Conservation (phyloP, 92 coral and sea anemone genomes). For the Diadumene lineata region DNA sequence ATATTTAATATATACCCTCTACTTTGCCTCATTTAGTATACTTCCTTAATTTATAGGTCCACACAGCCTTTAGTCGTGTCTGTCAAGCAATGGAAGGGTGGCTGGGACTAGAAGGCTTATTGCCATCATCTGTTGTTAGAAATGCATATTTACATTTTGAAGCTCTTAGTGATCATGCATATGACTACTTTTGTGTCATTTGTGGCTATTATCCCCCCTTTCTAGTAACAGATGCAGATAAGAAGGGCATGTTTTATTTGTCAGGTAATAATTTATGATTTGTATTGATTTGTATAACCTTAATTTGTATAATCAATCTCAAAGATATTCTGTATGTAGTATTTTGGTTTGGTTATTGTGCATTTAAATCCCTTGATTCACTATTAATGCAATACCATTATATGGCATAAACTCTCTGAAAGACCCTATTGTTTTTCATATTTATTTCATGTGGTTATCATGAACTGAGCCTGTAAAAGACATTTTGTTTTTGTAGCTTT, state of each 20-base stretch:
- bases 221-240: conserved; percentile 30
- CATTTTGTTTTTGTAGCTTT: too few species aligned
- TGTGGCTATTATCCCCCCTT: conserved; percentile 32
- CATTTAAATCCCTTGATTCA: too few species aligned
- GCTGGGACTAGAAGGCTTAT: conserved; percentile 7
- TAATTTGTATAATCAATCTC: too few species aligned
- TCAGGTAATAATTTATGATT: too few species aligned
- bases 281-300: too few species aligned
- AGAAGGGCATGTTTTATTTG: conserved; percentile 36
- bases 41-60: conserved; percentile 19
- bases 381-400: too few species aligned
- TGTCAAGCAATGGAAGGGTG: conserved; percentile 26
- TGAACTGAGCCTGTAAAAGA: too few species aligned
- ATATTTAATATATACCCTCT: not conserved
- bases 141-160: conserved; percentile 48
- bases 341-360: too few species aligned
- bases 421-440: too few species aligned
- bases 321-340: too few species aligned
- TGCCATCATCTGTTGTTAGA: conserved; percentile 10
- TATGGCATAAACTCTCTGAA: too few species aligned
- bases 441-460: too few species aligned
- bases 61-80: conserved; percentile 20
- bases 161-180: conserved; percentile 25
- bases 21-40: not conserved
- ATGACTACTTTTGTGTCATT: conserved; percentile 25